Conservation (phyloP, 2,113 vertebrate genomes). For the Corvus cornix region DNA sequence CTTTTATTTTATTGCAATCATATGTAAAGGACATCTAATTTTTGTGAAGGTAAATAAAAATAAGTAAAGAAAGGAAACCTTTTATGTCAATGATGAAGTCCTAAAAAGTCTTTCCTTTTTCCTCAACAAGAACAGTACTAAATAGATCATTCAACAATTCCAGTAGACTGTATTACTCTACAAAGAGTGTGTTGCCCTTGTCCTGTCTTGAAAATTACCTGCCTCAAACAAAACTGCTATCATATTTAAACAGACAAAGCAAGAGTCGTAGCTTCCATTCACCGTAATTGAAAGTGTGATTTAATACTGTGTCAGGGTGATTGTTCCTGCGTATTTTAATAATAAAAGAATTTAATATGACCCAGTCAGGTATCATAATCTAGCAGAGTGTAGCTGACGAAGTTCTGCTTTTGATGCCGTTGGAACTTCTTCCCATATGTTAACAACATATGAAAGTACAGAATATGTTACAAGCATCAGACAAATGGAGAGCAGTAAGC, state of each 20-base stretch:
- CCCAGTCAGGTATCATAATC: not conserved
- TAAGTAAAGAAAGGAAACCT: not conserved
- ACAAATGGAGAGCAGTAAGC: not conserved
- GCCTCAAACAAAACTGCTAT: not conserved
- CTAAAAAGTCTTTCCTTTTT: not conserved
- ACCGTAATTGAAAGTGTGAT: not conserved
- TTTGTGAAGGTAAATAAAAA: not conserved
- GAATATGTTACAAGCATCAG: not conserved
- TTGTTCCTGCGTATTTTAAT: slow-evolving; percentile 21
- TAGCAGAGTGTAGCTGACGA: not conserved
- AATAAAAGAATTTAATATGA: not conserved
- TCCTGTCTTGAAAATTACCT: not conserved
- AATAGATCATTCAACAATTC: not conserved
- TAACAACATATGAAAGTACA: not conserved
- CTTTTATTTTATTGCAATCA: not conserved
- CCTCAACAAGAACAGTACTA: not conserved
- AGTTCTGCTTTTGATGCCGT: not conserved
- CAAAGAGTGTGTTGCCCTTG: not conserved
- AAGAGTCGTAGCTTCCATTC: not conserved
- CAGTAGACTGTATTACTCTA: not conserved
- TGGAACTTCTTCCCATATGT: not conserved
- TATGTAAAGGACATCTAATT: not conserved
- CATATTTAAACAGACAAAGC: not conserved
- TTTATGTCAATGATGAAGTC: not conserved
- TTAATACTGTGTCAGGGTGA: not conserved